Evolutionary conservation across 1,140 invertebrate genomes (phyloP).

Genomic region (Lepidurus apus): DNA sequence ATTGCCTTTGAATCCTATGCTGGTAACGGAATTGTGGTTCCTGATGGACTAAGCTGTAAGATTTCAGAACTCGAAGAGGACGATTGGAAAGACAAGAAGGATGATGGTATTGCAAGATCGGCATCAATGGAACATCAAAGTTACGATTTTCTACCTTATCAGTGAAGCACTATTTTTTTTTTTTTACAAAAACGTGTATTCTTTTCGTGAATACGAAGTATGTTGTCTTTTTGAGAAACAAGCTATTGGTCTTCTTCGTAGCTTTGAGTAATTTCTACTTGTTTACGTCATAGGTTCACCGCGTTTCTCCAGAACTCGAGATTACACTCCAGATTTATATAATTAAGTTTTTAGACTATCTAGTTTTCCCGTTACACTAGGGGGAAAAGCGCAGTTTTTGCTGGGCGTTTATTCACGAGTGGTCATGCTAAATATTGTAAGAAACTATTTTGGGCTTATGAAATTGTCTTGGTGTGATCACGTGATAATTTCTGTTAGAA

Average conservation of each 20-base stretch:
- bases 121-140: background rate
- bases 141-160: constrained; percentile 11
- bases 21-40: background rate
- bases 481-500: no score
- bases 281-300: no score
- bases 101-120: background rate
- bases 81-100: background rate
- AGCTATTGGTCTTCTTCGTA: background rate
- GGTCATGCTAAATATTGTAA: no score
- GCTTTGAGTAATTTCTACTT: no score
- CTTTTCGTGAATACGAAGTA: background rate
- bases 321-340: no score
- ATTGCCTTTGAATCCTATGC: background rate
- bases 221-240: background rate
- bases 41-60: background rate
- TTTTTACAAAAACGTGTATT: background rate
- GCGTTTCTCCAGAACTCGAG: no score
- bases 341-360: no score
- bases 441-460: no score
- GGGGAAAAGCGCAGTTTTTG: no score
- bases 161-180: background rate
- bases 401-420: no score
- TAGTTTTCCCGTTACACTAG: no score
- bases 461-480: no score
- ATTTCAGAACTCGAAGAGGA: background rate